Percentiles rank a stretch among this genome's conserved stretches.
Conservation (phyloP, 2,888 invertebrate genomes). For the Conops quadrifasciatus region DNA sequence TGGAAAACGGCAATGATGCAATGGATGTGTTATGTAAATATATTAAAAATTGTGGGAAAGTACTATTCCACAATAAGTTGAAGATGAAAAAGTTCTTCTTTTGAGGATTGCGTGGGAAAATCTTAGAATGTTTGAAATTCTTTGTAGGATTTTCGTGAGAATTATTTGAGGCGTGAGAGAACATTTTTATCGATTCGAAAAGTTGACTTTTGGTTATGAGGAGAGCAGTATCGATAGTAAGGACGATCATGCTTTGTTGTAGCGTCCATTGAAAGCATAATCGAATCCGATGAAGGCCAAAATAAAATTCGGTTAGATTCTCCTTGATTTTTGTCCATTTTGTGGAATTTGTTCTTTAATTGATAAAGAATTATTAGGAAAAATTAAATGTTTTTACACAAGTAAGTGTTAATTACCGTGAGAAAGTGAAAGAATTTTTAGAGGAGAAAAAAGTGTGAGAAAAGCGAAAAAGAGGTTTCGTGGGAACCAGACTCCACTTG, state of each 20-base stretch:
- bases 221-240: background rate
- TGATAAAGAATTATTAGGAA: background rate
- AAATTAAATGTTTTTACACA: no score
- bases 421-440: background rate
- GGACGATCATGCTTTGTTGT: background rate
- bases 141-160: background rate
- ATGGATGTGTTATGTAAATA: no score
- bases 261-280: background rate
- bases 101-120: background rate
- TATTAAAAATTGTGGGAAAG: no score
- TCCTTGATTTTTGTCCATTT: background rate
- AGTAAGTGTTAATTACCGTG: background rate
- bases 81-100: no score
- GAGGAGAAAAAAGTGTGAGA: background rate
- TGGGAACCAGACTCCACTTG: slow-evolving; percentile 14
- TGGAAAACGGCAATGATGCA: no score
- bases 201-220: slow-evolving; percentile 21
- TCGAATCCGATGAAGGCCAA: background rate
- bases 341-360: background rate
- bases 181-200: background rate
- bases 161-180: slow-evolving; percentile 4
- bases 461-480: slow-evolving; percentile 3
- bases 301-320: background rate
- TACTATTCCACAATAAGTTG: no score
- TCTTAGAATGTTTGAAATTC: background rate